Evolutionary conservation across 2,113 vertebrate genomes (phyloP).

Genomic region (Rousettus leschenaultii): DNA sequence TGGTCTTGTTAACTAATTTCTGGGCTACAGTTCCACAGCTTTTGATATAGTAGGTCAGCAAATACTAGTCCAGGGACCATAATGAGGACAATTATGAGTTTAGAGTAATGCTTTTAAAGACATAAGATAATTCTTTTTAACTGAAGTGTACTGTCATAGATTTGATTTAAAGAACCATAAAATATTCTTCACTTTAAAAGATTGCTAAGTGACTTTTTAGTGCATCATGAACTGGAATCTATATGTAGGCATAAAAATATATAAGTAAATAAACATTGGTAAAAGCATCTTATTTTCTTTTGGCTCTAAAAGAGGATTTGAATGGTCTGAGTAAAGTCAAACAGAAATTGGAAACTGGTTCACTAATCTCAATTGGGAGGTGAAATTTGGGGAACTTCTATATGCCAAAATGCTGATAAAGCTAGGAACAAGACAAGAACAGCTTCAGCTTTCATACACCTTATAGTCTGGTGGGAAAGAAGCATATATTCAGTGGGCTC

Average conservation of each 20-base stretch:
- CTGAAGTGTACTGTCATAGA: background rate
- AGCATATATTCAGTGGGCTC: background rate
- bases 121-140: background rate
- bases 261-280: background rate
- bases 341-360: background rate
- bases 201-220: constrained; percentile 11
- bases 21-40: background rate
- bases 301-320: background rate
- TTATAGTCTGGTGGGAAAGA: background rate
- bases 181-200: background rate
- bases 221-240: background rate
- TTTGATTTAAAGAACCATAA: background rate
- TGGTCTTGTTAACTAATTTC: background rate
- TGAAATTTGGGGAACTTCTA: background rate
- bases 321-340: background rate
- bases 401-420: background rate
- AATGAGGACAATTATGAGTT: background rate
- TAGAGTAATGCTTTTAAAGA: constrained; percentile 14
- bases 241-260: background rate
- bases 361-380: background rate
- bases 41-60: background rate
- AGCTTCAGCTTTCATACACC: background rate
- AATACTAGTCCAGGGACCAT: background rate
- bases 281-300: background rate
- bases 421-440: background rate